Conservation (phyloP, 2,113 vertebrate genomes). For the Ifrita kowaldi region DNA sequence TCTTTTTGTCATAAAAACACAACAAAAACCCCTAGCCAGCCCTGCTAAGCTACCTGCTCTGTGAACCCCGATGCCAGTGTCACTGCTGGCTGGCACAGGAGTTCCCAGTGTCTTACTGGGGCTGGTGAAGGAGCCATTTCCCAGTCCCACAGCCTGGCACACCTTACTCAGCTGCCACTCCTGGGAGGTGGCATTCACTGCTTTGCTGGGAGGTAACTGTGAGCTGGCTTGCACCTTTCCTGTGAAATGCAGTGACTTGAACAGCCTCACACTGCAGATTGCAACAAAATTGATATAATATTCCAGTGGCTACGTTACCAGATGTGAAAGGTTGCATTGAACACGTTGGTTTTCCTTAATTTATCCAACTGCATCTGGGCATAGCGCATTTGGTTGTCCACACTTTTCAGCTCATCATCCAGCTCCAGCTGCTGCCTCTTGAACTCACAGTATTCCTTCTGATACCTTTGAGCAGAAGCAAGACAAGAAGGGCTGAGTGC, state of each 20-base stretch:
- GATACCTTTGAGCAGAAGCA: constrained; percentile 78
- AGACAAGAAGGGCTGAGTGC: background rate
- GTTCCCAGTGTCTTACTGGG: rapidly evolving
- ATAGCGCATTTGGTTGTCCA: constrained; percentile 97
- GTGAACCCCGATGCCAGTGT: background rate
- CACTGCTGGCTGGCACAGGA: background rate
- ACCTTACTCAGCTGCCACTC: background rate
- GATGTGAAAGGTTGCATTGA: constrained; percentile 97
- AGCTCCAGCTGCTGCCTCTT: constrained; percentile 95
- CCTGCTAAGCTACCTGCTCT: background rate
- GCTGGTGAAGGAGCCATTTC: background rate
- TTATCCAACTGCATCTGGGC: constrained; percentile 94
- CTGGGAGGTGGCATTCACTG: rapidly evolving
- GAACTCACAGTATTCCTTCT: constrained; percentile 97
- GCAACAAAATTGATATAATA: rapidly evolving
- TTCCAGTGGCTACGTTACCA: constrained; percentile 71
- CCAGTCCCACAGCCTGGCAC: background rate
- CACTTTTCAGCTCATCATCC: constrained; percentile 95
- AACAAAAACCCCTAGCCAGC: background rate
- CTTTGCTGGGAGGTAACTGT: background rate
- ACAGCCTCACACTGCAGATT: rapidly evolving
- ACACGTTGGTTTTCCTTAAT: constrained; percentile 96
- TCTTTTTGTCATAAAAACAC: background rate
- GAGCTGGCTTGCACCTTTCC: too few species aligned
- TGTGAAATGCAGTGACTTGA: background rate